Base-by-base conservation (phyloP, 2,113 vertebrate genomes). In the Bufo bufo region DNA sequence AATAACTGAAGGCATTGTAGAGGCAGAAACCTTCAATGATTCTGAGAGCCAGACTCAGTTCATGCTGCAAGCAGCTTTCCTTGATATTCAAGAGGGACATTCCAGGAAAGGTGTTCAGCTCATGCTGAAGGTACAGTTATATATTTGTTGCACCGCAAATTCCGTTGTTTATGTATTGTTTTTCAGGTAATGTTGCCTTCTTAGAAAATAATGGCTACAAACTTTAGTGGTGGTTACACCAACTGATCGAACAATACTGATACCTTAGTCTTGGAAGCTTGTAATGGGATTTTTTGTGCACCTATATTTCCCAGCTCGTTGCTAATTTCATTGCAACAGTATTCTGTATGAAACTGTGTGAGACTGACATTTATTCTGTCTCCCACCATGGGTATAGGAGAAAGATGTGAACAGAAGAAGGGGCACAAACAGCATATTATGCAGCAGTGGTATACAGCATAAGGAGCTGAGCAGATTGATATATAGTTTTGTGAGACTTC, bases 21-120 rank as follows among this genome's bases (percentile, higher is more conserved):
- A 99, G 84, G 96, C 97, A 86, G 91, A 93, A 61, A 90, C 84
- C n/a, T 96, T 96, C 91, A 94, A 93, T 54, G 96, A 98, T 90
- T 79, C 19, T 1, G 96, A 97, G 90, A 92, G 91, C 69, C 95
- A 96, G 89, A 95, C 97, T 75, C 93, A 96, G 89, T 90, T 98
- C 59, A 93, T 98, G 93, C 90, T 98, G 43, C 96, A 97, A 93
- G 91, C 92, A 63, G 95, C 95, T 45, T 87, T 94, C 86, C 90
- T 98, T 71, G 93, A 96, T 90, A 92, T 95, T 65, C 94, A 93
- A 90, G 94, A 96, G 92, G 96, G 95, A 81, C 93, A 80, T 86
- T 91, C 93, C 0, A 85, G 91, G 77, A 93, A 93, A 74, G 93
- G 93, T 82, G 95, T 96, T 90, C 90, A 94, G 81, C 80, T 63